A percentile compares a stretch with the other conserved stretches of the same genome.
Evolutionary conservation across 37 sponge, comb jelly and placozoan genomes (phyloP).

Genomic region (Diacarnus erythraeanus): DNA sequence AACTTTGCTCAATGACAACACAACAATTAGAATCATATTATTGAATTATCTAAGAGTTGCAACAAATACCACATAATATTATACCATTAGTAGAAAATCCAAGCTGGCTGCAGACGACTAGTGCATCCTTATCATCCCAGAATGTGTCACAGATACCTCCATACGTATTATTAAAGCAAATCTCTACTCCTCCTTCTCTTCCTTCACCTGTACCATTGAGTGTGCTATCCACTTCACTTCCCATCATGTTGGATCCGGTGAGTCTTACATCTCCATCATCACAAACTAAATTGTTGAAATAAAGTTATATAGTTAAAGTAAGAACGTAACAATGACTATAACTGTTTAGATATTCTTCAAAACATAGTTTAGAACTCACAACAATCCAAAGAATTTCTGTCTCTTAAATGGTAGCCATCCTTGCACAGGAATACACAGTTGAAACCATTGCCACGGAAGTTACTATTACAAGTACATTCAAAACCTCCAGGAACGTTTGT

Average conservation of each 20-base stretch:
- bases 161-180: slow-evolving; percentile 44
- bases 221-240: background rate
- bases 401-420: background rate
- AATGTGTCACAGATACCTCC: slow-evolving; percentile 43
- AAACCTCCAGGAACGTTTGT: slow-evolving; percentile 6
- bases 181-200: slow-evolving; percentile 30
- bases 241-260: background rate
- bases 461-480: background rate
- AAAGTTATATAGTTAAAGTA: background rate
- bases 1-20: background rate
- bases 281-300: background rate
- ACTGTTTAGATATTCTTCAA: too few relatives aligned
- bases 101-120: slow-evolving; percentile 34
- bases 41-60: background rate
- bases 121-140: slow-evolving; percentile 41
- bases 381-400: background rate
- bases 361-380: background rate
- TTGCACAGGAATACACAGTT: background rate
- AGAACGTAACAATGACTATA: too few relatives aligned
- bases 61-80: background rate
- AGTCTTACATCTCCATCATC: slow-evolving; percentile 19
- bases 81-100: slow-evolving; percentile 7
- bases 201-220: background rate
- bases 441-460: slow-evolving; percentile 22
- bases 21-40: too few relatives aligned